Conservation (phyloP, 1,140 invertebrate genomes). For the Copidosoma floridanum region DNA sequence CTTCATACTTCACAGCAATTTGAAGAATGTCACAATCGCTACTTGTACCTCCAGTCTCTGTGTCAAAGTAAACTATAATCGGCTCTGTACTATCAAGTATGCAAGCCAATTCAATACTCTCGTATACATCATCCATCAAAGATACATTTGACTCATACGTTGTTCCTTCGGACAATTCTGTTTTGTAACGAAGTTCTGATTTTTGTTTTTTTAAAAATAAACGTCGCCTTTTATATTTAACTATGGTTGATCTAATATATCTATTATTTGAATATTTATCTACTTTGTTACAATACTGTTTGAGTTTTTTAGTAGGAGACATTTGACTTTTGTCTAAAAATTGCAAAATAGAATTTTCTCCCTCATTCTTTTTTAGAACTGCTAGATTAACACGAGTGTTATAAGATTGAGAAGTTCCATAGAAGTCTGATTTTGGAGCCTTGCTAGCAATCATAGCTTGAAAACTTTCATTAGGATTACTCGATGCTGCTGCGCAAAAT, state of each 20-base stretch:
- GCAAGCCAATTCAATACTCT: background rate
- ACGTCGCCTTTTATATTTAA: conserved; percentile 18
- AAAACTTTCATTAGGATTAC: conserved; percentile 11
- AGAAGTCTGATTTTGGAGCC: background rate
- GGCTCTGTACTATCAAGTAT: background rate
- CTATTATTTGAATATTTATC: conserved; percentile 1
- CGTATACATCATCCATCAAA: background rate
- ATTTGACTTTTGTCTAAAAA: background rate
- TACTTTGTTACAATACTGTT: background rate
- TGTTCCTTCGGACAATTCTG: conserved; percentile 18
- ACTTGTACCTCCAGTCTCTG: conserved; percentile 12
- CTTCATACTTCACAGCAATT: conserved; percentile 18
- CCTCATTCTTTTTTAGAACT: conserved; percentile 7
- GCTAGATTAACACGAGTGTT: background rate
- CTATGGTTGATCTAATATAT: background rate
- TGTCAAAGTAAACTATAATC: conserved; percentile 19
- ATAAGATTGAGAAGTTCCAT: background rate
- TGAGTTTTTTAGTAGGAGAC: conserved; percentile 1
- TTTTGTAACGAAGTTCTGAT: conserved; percentile 18
- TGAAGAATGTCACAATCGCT: conserved; percentile 20
- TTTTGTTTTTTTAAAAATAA: conserved; percentile 17
- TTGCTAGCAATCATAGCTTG: conserved; percentile 2
- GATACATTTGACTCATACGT: conserved; percentile 21
- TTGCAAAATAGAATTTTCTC: background rate
- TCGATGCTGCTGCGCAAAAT: conserved; percentile 1